These are phyloP conservation scores for Ptilonorhynchus violaceus DNA, from an alignment of 2,113 vertebrate genomes.

Conservation along the genomic window DNA sequence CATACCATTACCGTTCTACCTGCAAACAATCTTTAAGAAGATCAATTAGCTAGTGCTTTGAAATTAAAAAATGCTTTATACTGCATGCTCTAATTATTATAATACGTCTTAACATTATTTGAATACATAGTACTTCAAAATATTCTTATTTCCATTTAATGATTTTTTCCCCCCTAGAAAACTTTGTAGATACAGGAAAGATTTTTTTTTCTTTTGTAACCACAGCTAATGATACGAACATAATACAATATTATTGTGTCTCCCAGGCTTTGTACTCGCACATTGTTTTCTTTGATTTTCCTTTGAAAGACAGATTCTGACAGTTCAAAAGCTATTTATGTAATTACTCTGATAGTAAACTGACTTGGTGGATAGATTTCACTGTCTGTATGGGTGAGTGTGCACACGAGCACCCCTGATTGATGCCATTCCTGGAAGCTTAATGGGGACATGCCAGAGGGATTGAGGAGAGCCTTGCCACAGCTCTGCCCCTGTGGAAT, in stretches of 20 bases:
- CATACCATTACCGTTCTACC: not conserved
- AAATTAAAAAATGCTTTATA: constrained; percentile 3
- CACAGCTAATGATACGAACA: not conserved
- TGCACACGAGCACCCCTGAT: not conserved
- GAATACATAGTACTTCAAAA: not conserved
- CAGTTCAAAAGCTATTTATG: constrained; percentile 51
- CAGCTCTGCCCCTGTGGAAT: not conserved
- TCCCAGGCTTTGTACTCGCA: not conserved
- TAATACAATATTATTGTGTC: constrained; percentile 37
- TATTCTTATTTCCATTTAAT: constrained; percentile 9
- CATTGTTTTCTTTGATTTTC: constrained; percentile 55
- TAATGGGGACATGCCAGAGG: not conserved
- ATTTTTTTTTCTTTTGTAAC: not conserved
- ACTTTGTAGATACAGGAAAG: not conserved
- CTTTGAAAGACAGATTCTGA: constrained; percentile 44
- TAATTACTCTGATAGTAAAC: constrained; percentile 34
- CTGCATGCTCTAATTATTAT: not conserved
- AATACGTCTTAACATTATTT: not conserved
- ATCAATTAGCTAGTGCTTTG: not conserved
- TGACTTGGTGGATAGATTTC: constrained; percentile 1
- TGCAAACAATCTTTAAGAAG: not conserved
- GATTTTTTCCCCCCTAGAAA: not conserved
- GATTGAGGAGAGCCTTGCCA: not conserved
- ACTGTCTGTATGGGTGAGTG: not conserved
- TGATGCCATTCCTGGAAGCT: not conserved